A percentile compares a stretch with the other conserved stretches of the same genome.
Evolutionary conservation across 2,888 invertebrate species (phyloP).

Genomic region (Helobdella robusta): DNA sequence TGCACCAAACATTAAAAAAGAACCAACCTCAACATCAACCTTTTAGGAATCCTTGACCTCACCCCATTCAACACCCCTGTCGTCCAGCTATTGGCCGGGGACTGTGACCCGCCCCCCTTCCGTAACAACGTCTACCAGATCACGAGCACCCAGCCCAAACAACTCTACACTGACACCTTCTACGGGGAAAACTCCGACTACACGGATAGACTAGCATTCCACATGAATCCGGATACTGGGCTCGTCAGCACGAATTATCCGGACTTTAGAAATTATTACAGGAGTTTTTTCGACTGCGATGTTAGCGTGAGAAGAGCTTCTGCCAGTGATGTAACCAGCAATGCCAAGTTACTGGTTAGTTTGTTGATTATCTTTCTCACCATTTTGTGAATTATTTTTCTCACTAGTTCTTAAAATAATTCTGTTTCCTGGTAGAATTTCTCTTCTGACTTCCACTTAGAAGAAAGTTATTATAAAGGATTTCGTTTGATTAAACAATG

Average conservation of each 20-base stretch:
- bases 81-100: constrained; percentile 2
- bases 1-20: neutral
- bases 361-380: too few relatives aligned
- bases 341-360: constrained; percentile 1
- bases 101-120: constrained; percentile 4
- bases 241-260: constrained; percentile 7
- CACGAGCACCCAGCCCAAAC: neutral
- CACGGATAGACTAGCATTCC: neutral
- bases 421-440: too few relatives aligned
- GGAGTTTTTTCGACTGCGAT: constrained; percentile 5
- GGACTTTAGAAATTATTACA: neutral
- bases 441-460: too few relatives aligned
- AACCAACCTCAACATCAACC: neutral
- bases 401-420: too few relatives aligned
- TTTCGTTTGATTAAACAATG: too few relatives aligned
- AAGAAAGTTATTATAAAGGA: too few relatives aligned
- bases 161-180: neutral
- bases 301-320: neutral
- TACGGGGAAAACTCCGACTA: neutral
- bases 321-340: neutral
- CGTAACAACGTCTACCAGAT: neutral
- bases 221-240: neutral
- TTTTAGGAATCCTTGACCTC: constrained; percentile 11
- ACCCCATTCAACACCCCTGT: constrained; percentile 16
- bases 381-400: too few relatives aligned